Conservation (phyloP, 2,113 vertebrate genomes). For the Podilymbus podiceps region DNA sequence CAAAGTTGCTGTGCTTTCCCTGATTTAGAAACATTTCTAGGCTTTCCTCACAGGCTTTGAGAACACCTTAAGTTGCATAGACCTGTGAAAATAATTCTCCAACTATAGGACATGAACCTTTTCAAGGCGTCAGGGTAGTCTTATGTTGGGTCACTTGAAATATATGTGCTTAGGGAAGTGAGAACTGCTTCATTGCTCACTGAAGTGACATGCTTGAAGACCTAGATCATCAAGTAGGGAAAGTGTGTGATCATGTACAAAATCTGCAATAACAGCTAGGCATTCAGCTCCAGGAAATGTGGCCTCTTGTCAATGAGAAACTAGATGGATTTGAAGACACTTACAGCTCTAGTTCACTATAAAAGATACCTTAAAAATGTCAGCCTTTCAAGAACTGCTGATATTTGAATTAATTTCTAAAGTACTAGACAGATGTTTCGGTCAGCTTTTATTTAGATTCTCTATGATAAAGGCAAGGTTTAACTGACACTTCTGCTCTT, state of each 20-base stretch:
- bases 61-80: neutral
- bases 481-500: neutral
- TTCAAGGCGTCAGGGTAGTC: neutral
- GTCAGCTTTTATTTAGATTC: neutral
- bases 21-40: neutral
- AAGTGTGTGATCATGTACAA: neutral
- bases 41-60: neutral
- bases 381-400: neutral
- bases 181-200: neutral
- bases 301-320: neutral
- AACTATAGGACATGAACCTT: fast-evolving
- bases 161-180: neutral
- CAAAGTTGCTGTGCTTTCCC: neutral
- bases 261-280: neutral
- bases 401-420: neutral
- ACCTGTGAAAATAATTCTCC: neutral
- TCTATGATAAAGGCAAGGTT: neutral
- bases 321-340: neutral
- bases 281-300: neutral
- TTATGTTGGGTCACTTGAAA: neutral
- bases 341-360: neutral
- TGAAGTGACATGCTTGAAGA: neutral
- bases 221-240: neutral
- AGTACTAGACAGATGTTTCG: neutral
- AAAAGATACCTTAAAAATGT: neutral